Evolutionary conservation across 2,797 vertebrate species (phyloP), one percentile per base, ranked within the genome.

Genomic region (Sparidentex hasta): DNA sequence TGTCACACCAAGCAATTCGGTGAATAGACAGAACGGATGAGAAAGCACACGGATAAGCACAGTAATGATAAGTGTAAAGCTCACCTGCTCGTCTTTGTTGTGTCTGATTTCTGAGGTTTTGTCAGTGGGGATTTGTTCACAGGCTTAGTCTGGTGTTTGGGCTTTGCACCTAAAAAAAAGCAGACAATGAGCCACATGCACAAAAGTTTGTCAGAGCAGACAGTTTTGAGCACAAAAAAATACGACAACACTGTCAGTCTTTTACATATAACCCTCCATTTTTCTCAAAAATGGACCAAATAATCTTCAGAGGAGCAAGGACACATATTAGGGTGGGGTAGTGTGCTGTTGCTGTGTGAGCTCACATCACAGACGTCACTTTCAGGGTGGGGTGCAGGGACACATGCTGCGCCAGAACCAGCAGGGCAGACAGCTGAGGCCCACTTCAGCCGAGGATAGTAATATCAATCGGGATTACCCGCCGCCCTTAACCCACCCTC

Each of bases 81-180:
- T 94, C 80, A 96, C 96, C 95, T 95, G 93, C 85, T 92, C 61
- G 83, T 85, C 80, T 94, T 96, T 76, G 92, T 29, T 7, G 88
- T 29, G 14, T 95, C 94, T 21, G 91, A 67, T 80, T 91, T 95
- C 76, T 88, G 94, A 57, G 89, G 76, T 90, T 94, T 96, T 18
- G 85, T 86, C 71, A 90, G 86, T 0, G 92, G 83, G 5, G 94
- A 85, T 88, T 93, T 95, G 85, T 82, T 88, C 56, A 81, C 67
- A 12, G 81, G 78, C 83, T 93, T 95, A 33, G 84, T 66, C 78
- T 92, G 93, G 11, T 85, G 87, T 89, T 94, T 96, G 65, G 91
- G 75, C 64, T 94, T 94, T 59, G 89, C 77, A 76, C 92, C 96
- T 96, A 58, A 48, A 48, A n/a, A n/a, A 92, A 88, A 20, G 81